These are phyloP conservation scores for Dipodomys ordii DNA, from an alignment of 2,113 vertebrate species.

Conservation along the genomic window DNA sequence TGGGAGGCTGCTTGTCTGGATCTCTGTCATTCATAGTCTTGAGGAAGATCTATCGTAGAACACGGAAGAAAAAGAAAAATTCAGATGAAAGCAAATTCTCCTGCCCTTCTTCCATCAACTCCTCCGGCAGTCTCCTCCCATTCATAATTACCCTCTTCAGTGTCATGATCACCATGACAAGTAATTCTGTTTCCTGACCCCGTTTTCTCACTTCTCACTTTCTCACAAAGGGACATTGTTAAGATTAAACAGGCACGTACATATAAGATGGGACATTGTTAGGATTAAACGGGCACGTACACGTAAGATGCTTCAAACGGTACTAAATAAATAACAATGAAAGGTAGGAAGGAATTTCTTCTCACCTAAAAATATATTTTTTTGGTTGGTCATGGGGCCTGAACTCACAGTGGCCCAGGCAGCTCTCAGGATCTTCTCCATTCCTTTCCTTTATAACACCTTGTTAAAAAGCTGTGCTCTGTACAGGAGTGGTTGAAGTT, in stretches of 20 bases:
- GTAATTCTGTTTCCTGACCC: not conserved
- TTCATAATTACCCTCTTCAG: not conserved
- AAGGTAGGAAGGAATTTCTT: not conserved
- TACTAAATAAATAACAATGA: slow-evolving; percentile 20
- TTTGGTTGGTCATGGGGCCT: too few relatives aligned
- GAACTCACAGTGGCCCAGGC: not conserved
- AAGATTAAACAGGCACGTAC: not conserved
- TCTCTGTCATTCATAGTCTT: slow-evolving; percentile 18
- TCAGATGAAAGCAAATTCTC: not conserved
- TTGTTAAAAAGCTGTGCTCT: not conserved
- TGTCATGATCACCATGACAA: not conserved
- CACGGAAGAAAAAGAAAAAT: slow-evolving; percentile 33
- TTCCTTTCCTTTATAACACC: not conserved
- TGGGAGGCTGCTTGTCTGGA: not conserved
- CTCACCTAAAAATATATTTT: not conserved
- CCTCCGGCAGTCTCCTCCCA: not conserved
- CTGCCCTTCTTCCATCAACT: not conserved
- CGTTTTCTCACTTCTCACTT: slow-evolving; percentile 19
- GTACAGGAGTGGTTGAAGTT: not conserved
- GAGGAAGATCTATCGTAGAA: not conserved
- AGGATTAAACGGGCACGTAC: not conserved
- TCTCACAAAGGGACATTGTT: not conserved
- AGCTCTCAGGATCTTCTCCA: slow-evolving; percentile 1
- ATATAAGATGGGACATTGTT: not conserved
- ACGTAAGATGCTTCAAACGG: not conserved